phyloP scores from a whole-genome alignment of 2,888 invertebrate genomes.

The Lasioglossum leucozonium region DNA sequence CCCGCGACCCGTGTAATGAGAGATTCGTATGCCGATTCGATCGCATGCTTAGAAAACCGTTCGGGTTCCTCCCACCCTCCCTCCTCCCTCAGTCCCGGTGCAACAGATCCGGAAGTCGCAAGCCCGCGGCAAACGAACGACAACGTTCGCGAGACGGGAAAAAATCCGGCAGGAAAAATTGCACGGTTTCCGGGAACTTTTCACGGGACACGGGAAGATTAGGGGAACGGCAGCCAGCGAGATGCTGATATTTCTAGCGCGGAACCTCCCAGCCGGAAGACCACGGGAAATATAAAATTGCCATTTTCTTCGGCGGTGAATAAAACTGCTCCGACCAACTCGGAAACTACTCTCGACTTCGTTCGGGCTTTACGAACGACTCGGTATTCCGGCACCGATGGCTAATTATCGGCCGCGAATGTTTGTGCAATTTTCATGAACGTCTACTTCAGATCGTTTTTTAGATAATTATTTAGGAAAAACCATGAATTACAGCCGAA shows the following conservation, averaged over 20 bases:
- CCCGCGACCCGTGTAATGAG: conserved; percentile 53
- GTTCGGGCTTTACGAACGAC: conserved; percentile 18
- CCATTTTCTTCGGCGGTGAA: conserved; percentile 34
- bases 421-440: neutral
- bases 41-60: conserved; percentile 36
- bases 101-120: conserved; percentile 9
- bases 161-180: conserved; percentile 21
- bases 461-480: too few species aligned
- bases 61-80: conserved; percentile 2
- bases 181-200: conserved; percentile 33
- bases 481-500: too few species aligned
- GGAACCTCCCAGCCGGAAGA: conserved; percentile 7
- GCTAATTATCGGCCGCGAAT: neutral
- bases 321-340: conserved; percentile 41
- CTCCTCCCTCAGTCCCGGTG: too few species aligned
- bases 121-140: neutral
- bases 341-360: conserved; percentile 35
- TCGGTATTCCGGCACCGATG: conserved; percentile 40
- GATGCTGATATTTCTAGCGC: conserved; percentile 42
- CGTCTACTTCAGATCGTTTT: too few species aligned
- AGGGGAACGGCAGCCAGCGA: conserved; percentile 31
- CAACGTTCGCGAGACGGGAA: neutral
- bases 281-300: conserved; percentile 44
- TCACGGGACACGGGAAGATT: conserved; percentile 28
- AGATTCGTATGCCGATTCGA: conserved; percentile 58